phyloP scores from a whole-genome alignment of 2,888 invertebrate genomes.

The Drosophila trichaetosa region DNA sequence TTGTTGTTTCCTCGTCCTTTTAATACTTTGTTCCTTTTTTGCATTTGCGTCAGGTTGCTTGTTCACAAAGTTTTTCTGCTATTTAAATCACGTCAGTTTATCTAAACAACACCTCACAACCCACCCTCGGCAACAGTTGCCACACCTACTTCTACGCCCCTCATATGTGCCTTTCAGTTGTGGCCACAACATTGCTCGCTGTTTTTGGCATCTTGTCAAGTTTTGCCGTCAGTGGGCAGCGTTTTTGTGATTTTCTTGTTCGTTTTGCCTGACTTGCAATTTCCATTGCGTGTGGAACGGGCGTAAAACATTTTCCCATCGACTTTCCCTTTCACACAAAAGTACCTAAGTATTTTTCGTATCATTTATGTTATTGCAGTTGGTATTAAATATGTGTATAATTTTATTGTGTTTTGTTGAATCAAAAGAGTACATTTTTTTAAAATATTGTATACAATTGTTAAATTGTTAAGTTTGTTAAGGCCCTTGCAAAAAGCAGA shows the following conservation, averaged over 20 bases:
- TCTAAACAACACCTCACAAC: conserved; percentile 69
- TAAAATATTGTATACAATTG: neutral
- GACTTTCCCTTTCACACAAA: conserved; percentile 31
- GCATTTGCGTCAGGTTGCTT: conserved; percentile 51
- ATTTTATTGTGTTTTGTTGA: conserved; percentile 20
- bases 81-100: conserved; percentile 80
- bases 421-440: conserved; percentile 5
- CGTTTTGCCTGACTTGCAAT: conserved; percentile 40
- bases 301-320: conserved; percentile 48
- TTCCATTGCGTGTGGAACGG: conserved; percentile 47
- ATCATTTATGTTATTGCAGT: conserved; percentile 22
- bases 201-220: conserved; percentile 77
- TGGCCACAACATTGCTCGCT: conserved; percentile 60
- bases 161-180: conserved; percentile 26
- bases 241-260: conserved; percentile 30
- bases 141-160: conserved; percentile 47
- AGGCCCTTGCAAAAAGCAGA: neutral
- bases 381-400: conserved; percentile 21
- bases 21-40: conserved; percentile 6
- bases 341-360: conserved; percentile 6
- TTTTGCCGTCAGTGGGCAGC: conserved; percentile 57
- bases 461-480: neutral
- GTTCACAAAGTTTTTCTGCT: conserved; percentile 72
- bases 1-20: conserved; percentile 1
- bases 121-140: conserved; percentile 55